Conservation (phyloP, 2,113 vertebrate genomes). For the Camelus bactrianus region DNA sequence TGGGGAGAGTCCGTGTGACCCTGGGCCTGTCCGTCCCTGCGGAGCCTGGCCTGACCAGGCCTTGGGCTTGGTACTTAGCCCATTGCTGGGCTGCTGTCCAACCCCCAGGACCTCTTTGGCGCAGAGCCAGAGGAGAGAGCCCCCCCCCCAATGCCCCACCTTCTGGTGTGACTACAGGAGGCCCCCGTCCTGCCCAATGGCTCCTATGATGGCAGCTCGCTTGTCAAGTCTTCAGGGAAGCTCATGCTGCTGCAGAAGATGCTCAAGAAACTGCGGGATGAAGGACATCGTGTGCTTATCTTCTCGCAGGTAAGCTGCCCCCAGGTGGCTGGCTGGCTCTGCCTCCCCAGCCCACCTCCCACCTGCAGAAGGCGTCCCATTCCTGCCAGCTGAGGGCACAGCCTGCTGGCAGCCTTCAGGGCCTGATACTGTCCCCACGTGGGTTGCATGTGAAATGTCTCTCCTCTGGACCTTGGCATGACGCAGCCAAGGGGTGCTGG, state of each 20-base stretch:
- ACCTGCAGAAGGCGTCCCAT: fast-evolving
- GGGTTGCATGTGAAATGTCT: no score
- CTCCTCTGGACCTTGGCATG: not conserved
- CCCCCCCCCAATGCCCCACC: fast-evolving
- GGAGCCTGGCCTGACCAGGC: not conserved
- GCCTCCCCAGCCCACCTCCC: no score
- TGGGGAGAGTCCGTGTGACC: not conserved
- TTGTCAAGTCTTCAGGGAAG: slow-evolving; percentile 98
- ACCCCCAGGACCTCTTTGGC: not conserved
- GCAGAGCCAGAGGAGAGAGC: not conserved
- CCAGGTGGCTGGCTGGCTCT: fast-evolving
- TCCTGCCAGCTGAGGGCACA: not conserved
- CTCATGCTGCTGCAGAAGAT: slow-evolving; percentile 98
- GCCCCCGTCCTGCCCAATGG: slow-evolving; percentile 96
- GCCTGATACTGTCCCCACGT: fast-evolving
- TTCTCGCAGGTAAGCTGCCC: slow-evolving; percentile 94
- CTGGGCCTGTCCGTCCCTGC: fast-evolving
- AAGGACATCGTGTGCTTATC: slow-evolving; percentile 97
- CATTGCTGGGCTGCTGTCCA: not conserved
- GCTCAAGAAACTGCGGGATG: slow-evolving; percentile 96
- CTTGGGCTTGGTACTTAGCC: not conserved
- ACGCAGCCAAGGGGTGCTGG: not conserved
- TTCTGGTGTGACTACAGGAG: slow-evolving; percentile 88
- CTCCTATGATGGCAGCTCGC: slow-evolving; percentile 96
- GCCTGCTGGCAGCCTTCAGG: fast-evolving